These are phyloP conservation scores for Bhutanitis thaidina DNA, from an alignment of 2,888 invertebrate species.

Conservation along the genomic window DNA sequence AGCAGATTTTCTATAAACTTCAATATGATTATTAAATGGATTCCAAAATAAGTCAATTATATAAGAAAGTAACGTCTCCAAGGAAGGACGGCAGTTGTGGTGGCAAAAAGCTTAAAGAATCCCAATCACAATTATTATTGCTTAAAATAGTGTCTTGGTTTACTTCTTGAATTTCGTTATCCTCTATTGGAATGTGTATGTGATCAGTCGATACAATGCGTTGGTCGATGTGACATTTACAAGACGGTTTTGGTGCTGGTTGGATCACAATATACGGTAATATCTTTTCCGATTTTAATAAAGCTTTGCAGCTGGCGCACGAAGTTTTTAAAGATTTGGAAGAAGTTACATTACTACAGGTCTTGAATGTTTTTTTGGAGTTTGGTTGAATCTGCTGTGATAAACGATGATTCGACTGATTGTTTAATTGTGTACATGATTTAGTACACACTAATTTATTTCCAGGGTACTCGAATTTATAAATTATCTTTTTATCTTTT, in stretches of 20 bases:
- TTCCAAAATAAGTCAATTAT: slow-evolving; percentile 1
- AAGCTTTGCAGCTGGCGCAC: background rate
- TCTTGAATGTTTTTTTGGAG: background rate
- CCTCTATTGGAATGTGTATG: background rate
- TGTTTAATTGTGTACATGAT: background rate
- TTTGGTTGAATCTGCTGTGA: background rate
- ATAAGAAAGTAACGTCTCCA: slow-evolving; percentile 28
- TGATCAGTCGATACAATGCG: background rate
- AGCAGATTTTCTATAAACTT: no score
- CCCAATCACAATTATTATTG: slow-evolving; percentile 28
- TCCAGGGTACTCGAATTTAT: background rate
- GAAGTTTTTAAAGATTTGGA: background rate
- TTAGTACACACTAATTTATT: background rate
- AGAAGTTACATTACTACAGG: background rate
- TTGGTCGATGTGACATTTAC: background rate
- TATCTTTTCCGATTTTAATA: slow-evolving; percentile 11
- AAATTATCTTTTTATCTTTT: background rate
- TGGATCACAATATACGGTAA: slow-evolving; percentile 37
- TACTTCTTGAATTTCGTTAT: background rate
- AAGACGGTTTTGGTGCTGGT: slow-evolving; percentile 19
- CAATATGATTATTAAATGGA: no score
- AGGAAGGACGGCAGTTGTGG: slow-evolving; percentile 57
- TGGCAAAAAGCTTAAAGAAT: slow-evolving; percentile 47
- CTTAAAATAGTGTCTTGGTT: background rate
- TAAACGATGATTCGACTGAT: background rate